Evolutionary conservation across 2,797 vertebrate species (phyloP).

Genomic region (Alcedo quadribrachys): DNA sequence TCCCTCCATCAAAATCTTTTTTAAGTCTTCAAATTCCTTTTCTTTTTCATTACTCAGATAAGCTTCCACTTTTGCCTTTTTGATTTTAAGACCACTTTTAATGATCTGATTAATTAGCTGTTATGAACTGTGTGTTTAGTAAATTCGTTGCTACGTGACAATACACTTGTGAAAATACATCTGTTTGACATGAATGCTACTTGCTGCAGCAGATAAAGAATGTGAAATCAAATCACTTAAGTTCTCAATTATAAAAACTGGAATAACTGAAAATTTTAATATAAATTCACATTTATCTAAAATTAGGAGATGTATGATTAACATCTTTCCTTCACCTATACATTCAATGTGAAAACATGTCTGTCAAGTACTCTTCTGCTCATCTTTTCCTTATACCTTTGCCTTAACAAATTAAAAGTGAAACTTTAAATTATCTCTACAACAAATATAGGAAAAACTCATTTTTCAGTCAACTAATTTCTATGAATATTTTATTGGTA

Average conservation of each 20-base stretch:
- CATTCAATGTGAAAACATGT: neutral
- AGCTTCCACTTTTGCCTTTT: neutral
- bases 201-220: neutral
- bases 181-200: neutral
- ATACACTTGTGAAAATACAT: neutral
- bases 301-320: neutral
- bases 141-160: neutral
- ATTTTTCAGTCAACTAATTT: neutral
- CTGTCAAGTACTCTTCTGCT: neutral
- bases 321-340: neutral
- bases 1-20: neutral
- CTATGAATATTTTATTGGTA: neutral
- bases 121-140: neutral
- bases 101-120: neutral
- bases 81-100: neutral
- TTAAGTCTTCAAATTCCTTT: neutral
- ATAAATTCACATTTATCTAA: neutral
- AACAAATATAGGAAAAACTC: neutral
- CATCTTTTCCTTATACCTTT: neutral
- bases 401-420: neutral
- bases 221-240: neutral
- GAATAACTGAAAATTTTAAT: neutral
- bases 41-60: rapidly evolving
- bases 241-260: neutral
- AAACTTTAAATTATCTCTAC: neutral